These are phyloP conservation scores for Hyperoodon ampullatus DNA, from an alignment of 2,113 vertebrate genomes.

Conservation along the genomic window DNA sequence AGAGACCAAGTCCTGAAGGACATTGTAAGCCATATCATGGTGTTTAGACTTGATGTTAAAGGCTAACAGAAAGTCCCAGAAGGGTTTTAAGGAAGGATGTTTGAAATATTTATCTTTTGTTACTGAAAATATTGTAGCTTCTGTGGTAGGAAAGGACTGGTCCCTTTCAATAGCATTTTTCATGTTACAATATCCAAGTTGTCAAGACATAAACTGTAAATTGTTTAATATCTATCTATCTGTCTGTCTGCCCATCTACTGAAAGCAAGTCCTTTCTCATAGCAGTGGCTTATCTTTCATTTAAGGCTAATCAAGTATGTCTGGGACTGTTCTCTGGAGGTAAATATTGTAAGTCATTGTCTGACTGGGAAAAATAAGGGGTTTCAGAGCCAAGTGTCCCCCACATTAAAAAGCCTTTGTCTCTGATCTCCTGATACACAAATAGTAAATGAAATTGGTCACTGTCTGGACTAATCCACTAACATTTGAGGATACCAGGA, in stretches of 20 bases:
- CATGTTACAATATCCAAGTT: constrained; percentile 69
- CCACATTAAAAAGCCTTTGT: constrained; percentile 74
- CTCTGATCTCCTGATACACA: constrained; percentile 76
- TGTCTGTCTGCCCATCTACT: constrained; percentile 76
- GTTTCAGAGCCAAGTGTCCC: constrained; percentile 73
- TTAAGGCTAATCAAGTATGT: constrained; percentile 78
- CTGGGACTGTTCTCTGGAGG: constrained; percentile 75
- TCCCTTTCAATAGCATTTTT: constrained; percentile 69
- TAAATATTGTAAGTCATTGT: constrained; percentile 77
- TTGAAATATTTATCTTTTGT: constrained; percentile 70
- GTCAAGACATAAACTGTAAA: constrained; percentile 79
- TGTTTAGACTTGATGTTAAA: constrained; percentile 35
- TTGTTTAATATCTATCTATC: constrained; percentile 74
- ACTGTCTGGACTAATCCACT: constrained; percentile 65
- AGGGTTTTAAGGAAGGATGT: constrained; percentile 56
- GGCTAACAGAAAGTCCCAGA: constrained; percentile 58
- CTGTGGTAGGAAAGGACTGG: constrained; percentile 53
- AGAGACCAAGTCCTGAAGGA: constrained; percentile 13
- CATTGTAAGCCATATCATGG: constrained; percentile 27
- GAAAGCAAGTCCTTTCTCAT: constrained; percentile 79
- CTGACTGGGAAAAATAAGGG: constrained; percentile 70
- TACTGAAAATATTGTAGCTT: constrained; percentile 66
- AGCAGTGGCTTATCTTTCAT: constrained; percentile 75
- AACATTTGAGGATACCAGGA: constrained; percentile 67
- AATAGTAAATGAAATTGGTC: constrained; percentile 75